Conservation (phyloP, 2,113 vertebrate genomes). For the Mustelus asterias region DNA sequence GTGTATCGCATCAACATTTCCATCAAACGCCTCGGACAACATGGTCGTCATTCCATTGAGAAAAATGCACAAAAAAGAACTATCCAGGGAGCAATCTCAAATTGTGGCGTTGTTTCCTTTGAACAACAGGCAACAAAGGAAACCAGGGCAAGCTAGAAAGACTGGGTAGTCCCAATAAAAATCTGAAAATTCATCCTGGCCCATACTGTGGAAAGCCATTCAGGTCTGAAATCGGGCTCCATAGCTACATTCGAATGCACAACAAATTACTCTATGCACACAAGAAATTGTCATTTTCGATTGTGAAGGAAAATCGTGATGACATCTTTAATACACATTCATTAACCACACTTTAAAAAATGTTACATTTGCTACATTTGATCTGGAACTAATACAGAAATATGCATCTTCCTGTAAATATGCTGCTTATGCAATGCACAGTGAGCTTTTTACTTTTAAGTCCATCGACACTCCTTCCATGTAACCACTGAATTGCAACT, state of each 20-base stretch:
- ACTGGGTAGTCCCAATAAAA: not conserved
- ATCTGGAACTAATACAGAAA: not conserved
- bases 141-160: not conserved
- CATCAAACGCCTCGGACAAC: no score
- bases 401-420: not conserved
- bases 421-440: not conserved
- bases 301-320: not conserved
- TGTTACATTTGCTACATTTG: not conserved
- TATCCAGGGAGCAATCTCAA: no score
- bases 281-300: not conserved
- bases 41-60: no score
- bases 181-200: not conserved
- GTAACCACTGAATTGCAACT: not conserved
- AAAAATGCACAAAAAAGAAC: not conserved
- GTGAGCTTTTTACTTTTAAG: not conserved
- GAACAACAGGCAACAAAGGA: not conserved
- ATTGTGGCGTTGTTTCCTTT: not conserved
- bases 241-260: not conserved
- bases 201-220: not conserved
- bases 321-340: not conserved
- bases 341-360: not conserved
- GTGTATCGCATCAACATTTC: no score
- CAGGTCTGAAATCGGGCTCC: not conserved
- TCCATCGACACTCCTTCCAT: not conserved
- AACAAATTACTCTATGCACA: not conserved